Base-by-base conservation (phyloP, 2,888 invertebrate species). In the Cantharis nigra region DNA sequence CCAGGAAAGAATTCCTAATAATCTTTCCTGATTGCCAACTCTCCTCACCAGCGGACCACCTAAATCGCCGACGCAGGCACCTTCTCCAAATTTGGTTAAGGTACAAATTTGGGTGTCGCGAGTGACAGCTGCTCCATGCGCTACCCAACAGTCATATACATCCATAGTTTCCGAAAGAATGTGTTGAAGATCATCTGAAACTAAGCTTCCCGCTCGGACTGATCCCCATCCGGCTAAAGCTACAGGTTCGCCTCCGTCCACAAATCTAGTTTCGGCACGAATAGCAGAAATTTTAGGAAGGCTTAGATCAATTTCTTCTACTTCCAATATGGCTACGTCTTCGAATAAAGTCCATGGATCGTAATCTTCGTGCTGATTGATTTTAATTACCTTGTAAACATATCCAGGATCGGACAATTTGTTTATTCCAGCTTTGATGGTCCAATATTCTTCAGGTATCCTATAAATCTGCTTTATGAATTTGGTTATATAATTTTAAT, bases 71-170 rank as follows among this genome's bases (percentile, higher is more conserved):
- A 91, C 86, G 3, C 84, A 87, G 78, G 92, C 92, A 0, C 92
- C 92, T 87, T 92, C 91, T 0, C 92, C 92, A 69, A 85, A 83
- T 82, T 88, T 90, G 28, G 91, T 92, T 14, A 91, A 85, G 0
- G 92, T 91, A 82, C 92, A 92, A 81, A 92, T 90, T 84, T 92
- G 91, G 0, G 87, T 85, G 3, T 88, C 88, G 80, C 86, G 89
- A 0, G 92, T 89, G 9, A 23, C 3, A 5, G 23, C 3, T 23
- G 3, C 3, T 13, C 23, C 23, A 1, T 71, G 3, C 20, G 3
- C 0, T 23, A 23, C 1, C 7, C n/a, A 0, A 5, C 23, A 23
- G 23, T 23, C 23, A 3, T 4, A 3, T 5, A 23, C 23, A 3
- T 2, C 2, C 2, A 23, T 23, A n/a, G 4, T 69, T 75, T 89